Evolutionary conservation across 92 coral and sea anemone species (phyloP), one percentile per base, ranked within the genome.

Genomic region (Bergia sp.): DNA sequence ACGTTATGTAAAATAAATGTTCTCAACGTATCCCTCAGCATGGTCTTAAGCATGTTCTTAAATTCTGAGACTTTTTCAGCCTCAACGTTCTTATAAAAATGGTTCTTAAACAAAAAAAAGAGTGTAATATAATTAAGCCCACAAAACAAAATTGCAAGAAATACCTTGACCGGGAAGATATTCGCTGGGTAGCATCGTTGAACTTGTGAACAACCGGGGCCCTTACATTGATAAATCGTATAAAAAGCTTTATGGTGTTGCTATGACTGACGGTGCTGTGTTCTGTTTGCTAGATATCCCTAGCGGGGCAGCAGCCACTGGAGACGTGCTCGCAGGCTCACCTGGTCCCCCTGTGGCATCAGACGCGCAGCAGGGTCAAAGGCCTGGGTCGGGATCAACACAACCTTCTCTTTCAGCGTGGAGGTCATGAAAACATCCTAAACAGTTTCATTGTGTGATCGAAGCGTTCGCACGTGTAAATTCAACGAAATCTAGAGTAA

Each of bases 361-460:
- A n/a, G 86, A 82, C 7, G 38, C 77, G 21, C 76, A 65, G 77
- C 78, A 69, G 43, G 43, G 13, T 75, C 66, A 50, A 39, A 84
- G 79, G 43, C 79, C 78, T 11, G 23, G 87, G 41, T 84, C 79
- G 42, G 87, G 67, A 9, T 84, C 87, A 67, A 15, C 67, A 47
- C 79, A 84, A 20, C 87, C 87, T 12, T 76, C 87, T 49, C 79
- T 84, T 7, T 84, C 87, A 23, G 57, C 67, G 11, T 84, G 87
- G 87, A 72, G 87, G 77, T 84, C 87, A 4, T 84, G 79, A 84
- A 45, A 80, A 75, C n/a, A 61, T 0, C 4, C 7, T 61, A 1
- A 21, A 61, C 69, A 61, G 6, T 61, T 57, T 21, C 69, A 61
- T 20, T 2, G 69, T 6, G 7, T 61, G 29, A 29, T 29, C 29